These are phyloP conservation scores for Callionymus lyra DNA, from an alignment of 2,113 vertebrate genomes.

Conservation along the genomic window DNA sequence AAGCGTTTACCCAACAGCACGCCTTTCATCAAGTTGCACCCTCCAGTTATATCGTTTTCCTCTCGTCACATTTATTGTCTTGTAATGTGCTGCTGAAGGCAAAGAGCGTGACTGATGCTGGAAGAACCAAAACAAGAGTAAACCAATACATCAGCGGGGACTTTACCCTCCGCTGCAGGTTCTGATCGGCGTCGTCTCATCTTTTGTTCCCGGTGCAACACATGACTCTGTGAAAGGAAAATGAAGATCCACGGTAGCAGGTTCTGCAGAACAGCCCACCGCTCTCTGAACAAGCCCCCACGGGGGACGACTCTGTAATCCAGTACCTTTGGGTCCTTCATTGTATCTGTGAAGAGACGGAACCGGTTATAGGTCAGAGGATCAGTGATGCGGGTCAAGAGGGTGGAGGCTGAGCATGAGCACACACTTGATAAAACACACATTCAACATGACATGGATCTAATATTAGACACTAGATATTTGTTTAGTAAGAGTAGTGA, in stretches of 20 bases:
- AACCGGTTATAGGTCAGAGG: slow-evolving; percentile 44
- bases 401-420: slow-evolving; percentile 50
- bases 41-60: too few relatives aligned
- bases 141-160: too few relatives aligned
- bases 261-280: neutral
- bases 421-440: slow-evolving; percentile 5
- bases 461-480: too few relatives aligned
- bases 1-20: too few relatives aligned
- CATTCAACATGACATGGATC: too few relatives aligned
- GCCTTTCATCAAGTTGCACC: too few relatives aligned
- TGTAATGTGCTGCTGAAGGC: too few relatives aligned
- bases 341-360: slow-evolving; percentile 42
- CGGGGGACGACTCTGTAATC: slow-evolving; percentile 33
- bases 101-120: too few relatives aligned
- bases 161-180: neutral
- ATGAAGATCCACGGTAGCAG: slow-evolving; percentile 1
- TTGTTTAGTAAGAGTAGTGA: neutral
- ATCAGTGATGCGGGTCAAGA: slow-evolving; percentile 55
- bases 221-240: slow-evolving; percentile 14
- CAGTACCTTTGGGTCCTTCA: slow-evolving; percentile 26
- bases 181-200: neutral
- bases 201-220: slow-evolving; percentile 12
- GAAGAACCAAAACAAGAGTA: too few relatives aligned
- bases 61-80: too few relatives aligned
- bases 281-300: too few relatives aligned